These are phyloP conservation scores for Nothocercus nigrocapillus DNA, from an alignment of 2,113 vertebrate species.

Conservation along the genomic window DNA sequence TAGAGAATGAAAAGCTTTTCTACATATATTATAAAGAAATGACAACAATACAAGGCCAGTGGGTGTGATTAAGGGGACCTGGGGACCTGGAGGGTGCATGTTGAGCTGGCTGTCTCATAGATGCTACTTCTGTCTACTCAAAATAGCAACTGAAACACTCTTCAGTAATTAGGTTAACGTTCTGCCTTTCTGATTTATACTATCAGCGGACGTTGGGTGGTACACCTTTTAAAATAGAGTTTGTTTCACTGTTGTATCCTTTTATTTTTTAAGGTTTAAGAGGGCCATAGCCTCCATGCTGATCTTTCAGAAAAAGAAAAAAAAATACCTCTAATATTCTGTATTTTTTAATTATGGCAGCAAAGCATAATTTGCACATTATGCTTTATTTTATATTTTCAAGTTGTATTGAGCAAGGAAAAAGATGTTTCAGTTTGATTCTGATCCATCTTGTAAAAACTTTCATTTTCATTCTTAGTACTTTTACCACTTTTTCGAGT, in stretches of 20 bases:
- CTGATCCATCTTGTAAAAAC: slow-evolving; percentile 4
- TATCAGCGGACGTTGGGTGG: neutral
- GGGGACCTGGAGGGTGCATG: neutral
- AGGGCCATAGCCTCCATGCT: neutral
- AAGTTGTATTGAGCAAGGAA: neutral
- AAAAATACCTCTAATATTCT: neutral
- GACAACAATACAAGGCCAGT: neutral
- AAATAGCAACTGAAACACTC: neutral
- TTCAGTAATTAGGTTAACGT: neutral
- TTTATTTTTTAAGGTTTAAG: slow-evolving; percentile 7
- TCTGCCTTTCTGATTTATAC: neutral
- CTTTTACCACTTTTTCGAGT: neutral
- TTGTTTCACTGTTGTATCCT: neutral
- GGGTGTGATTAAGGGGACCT: neutral
- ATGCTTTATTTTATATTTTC: neutral
- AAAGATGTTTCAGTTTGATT: slow-evolving; percentile 16
- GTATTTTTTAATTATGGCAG: neutral
- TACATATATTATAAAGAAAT: neutral
- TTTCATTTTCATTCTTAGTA: neutral
- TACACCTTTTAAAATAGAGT: neutral
- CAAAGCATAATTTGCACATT: neutral
- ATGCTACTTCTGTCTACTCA: slow-evolving; percentile 7
- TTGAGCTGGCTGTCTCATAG: neutral
- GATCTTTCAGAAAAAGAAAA: neutral
- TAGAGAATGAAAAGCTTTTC: slow-evolving; percentile 28